These are phyloP conservation scores for Trichogramma dendrolimi DNA, from an alignment of 2,888 invertebrate genomes.

Conservation along the genomic window DNA sequence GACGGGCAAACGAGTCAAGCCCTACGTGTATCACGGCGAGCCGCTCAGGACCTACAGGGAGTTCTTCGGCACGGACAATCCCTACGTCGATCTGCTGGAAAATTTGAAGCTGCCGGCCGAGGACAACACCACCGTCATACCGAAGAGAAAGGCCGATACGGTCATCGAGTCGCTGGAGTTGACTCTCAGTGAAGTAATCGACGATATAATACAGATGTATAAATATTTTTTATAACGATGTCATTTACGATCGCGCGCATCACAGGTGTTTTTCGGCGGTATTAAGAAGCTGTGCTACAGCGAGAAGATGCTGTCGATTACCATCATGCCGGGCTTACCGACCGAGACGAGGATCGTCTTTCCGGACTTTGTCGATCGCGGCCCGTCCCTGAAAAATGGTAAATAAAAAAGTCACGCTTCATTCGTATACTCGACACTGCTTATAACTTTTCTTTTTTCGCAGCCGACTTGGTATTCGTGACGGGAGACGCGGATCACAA, in stretches of 20 bases:
- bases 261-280: conserved; percentile 64
- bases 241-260: neutral
- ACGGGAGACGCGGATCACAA: conserved; percentile 70
- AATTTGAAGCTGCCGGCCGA: conserved; percentile 60
- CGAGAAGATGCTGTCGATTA: conserved; percentile 72
- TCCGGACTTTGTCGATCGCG: conserved; percentile 76
- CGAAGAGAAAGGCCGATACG: conserved; percentile 62
- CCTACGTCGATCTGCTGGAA: conserved; percentile 73
- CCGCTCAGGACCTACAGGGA: conserved; percentile 70
- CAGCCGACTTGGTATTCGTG: conserved; percentile 71
- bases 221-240: conserved; percentile 45
- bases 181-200: conserved; percentile 59
- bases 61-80: conserved; percentile 79
- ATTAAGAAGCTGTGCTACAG: conserved; percentile 66
- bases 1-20: conserved; percentile 59
- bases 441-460: conserved; percentile 26
- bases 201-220: neutral
- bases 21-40: conserved; percentile 79
- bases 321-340: conserved; percentile 71
- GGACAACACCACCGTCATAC: conserved; percentile 29
- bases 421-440: neutral
- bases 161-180: conserved; percentile 58
- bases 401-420: no score
- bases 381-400: conserved; percentile 54
- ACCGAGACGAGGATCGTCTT: conserved; percentile 70